A percentile compares a stretch with the other conserved stretches of the same genome.
These are phyloP conservation scores for Nixonia krombeini DNA, from an alignment of 1,140 invertebrate species.

Conservation along the genomic window DNA sequence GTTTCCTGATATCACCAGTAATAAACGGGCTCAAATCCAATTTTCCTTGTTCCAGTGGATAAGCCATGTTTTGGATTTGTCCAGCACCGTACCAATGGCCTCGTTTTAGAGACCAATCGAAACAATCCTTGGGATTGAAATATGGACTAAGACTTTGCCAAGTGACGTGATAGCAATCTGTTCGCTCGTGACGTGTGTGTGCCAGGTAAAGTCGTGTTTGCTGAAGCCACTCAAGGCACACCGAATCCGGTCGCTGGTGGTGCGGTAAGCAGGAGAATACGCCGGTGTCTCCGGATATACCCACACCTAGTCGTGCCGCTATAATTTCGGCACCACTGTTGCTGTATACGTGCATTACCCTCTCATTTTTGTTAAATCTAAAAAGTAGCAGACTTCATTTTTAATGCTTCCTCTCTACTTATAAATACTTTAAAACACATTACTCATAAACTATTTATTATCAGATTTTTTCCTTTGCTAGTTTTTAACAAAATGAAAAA, in stretches of 20 bases:
- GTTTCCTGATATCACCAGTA: constrained; percentile 82
- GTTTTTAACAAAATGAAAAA: too few relatives aligned
- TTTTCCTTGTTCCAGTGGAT: constrained; percentile 82
- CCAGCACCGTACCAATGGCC: constrained; percentile 88
- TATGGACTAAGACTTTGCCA: constrained; percentile 81
- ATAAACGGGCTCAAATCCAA: constrained; percentile 85
- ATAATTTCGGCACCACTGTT: constrained; percentile 80
- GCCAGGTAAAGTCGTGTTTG: constrained; percentile 81
- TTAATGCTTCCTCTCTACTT: too few relatives aligned
- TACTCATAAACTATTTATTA: too few relatives aligned
- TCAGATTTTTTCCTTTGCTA: too few relatives aligned
- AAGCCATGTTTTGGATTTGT: constrained; percentile 81
- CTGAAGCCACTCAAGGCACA: constrained; percentile 87
- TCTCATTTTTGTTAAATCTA: constrained; percentile 85
- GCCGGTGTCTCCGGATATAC: constrained; percentile 67
- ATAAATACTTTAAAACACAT: too few relatives aligned
- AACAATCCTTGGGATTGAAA: constrained; percentile 85
- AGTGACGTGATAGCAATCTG: constrained; percentile 85
- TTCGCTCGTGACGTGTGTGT: constrained; percentile 71
- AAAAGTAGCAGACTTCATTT: too few relatives aligned
- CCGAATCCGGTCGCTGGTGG: constrained; percentile 72
- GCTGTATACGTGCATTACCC: constrained; percentile 82
- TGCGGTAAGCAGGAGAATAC: constrained; percentile 81
- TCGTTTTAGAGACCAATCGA: constrained; percentile 78
- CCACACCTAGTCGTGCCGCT: constrained; percentile 78